Conservation (phyloP, 2,113 vertebrate species). For the Aptenodytes patagonicus region DNA sequence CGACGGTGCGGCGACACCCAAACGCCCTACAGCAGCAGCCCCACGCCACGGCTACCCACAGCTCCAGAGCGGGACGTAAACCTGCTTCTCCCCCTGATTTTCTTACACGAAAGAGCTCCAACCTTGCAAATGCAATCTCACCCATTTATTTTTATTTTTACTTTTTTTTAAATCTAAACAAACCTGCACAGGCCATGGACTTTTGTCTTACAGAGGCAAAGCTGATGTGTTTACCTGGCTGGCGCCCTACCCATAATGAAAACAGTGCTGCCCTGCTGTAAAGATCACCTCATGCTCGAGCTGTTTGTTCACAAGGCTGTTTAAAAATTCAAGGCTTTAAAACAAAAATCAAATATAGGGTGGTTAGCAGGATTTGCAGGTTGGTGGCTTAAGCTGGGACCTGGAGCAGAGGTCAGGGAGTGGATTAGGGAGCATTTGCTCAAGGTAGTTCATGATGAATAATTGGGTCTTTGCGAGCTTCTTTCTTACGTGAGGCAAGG, state of each 20-base stretch:
- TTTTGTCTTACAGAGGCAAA: background rate
- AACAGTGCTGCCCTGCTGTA: background rate
- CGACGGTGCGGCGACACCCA: background rate
- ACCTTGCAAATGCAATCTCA: background rate
- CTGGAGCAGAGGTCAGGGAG: accelerated
- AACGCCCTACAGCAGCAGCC: background rate
- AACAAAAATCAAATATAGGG: no score
- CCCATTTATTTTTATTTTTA: no score
- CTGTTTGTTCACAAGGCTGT: background rate
- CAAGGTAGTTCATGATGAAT: accelerated
- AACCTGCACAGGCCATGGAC: accelerated
- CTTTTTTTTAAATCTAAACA: background rate
- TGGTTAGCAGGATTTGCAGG: background rate
- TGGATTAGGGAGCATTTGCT: background rate
- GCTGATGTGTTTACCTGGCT: background rate
- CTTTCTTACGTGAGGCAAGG: background rate
- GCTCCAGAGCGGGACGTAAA: accelerated
- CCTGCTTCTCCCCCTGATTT: background rate
- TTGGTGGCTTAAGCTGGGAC: background rate
- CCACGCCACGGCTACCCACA: accelerated
- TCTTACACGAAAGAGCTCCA: background rate
- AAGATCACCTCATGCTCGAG: accelerated
- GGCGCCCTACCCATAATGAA: background rate
- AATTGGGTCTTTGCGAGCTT: accelerated
- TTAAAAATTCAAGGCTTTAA: no score